Evolutionary conservation across 2,797 vertebrate genomes (phyloP).

Genomic region (Pteronotus mesoamericanus): DNA sequence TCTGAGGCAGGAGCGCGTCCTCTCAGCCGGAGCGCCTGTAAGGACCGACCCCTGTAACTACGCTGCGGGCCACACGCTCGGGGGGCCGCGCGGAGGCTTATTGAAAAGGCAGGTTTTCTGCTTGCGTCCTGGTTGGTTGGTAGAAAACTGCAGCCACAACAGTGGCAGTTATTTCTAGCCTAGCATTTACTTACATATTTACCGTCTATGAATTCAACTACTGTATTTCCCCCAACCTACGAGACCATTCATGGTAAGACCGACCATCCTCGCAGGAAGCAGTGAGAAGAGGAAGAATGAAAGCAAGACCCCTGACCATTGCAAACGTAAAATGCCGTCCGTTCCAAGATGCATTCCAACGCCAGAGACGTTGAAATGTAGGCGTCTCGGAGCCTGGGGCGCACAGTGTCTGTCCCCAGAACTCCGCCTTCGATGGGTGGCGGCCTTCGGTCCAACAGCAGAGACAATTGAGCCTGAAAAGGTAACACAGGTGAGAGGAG

Average conservation of each 20-base stretch:
- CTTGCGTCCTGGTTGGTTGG: not conserved
- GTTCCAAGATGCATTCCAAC: not conserved
- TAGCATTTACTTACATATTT: not conserved
- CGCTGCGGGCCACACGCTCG: fast-evolving
- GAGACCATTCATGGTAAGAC: not conserved
- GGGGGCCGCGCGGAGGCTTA: not conserved
- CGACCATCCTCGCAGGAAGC: not conserved
- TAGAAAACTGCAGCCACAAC: not conserved
- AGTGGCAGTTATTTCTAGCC: not conserved
- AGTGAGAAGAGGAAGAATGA: not conserved
- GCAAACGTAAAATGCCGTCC: not conserved
- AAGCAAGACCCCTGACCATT: not conserved
- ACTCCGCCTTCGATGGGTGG: not conserved
- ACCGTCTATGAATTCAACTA: not conserved
- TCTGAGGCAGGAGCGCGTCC: not conserved
- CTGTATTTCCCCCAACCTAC: not conserved
- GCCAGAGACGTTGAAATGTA: not conserved
- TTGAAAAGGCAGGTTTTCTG: not conserved
- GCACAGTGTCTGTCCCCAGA: not conserved
- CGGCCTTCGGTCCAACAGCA: not conserved
- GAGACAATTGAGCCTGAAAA: not conserved
- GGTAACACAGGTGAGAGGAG: not conserved
- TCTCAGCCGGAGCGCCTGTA: not conserved
- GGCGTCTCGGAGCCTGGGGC: not conserved
- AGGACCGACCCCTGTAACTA: not conserved